Conservation (phyloP, 1,140 invertebrate genomes). For the Drosophila kohkoa region DNA sequence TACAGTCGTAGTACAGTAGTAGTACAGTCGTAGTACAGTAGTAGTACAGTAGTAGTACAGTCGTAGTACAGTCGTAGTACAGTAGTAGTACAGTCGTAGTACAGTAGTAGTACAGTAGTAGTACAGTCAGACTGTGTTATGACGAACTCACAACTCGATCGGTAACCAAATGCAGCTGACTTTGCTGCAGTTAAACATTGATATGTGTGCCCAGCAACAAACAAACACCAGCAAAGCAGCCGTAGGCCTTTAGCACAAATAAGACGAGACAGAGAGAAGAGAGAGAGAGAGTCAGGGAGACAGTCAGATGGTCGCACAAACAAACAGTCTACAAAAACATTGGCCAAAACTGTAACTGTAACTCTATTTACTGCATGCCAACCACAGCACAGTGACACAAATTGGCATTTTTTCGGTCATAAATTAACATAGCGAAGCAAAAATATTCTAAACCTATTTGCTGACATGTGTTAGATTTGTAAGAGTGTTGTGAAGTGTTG, state of each 20-base stretch:
- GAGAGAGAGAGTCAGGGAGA: not conserved
- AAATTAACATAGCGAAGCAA: not conserved
- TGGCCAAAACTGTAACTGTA: slow-evolving; percentile 44
- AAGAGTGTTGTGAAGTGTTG: too few relatives aligned
- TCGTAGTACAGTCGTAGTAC: too few relatives aligned
- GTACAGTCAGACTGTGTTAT: too few relatives aligned
- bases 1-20: too few relatives aligned
- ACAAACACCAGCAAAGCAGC: slow-evolving; percentile 48
- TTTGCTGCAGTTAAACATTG: slow-evolving; percentile 71
- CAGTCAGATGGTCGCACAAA: slow-evolving; percentile 47
- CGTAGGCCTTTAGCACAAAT: slow-evolving; percentile 43
- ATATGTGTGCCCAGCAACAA: slow-evolving; percentile 57
- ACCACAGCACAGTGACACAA: slow-evolving; percentile 5
- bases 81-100: too few relatives aligned
- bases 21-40: too few relatives aligned
- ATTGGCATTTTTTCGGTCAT: not conserved
- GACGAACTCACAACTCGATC: too few relatives aligned
- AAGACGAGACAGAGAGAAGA: not conserved
- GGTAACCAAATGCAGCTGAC: not conserved
- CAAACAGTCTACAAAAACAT: slow-evolving; percentile 37
- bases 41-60: too few relatives aligned
- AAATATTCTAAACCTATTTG: too few relatives aligned
- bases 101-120: too few relatives aligned
- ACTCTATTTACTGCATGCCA: slow-evolving; percentile 39
- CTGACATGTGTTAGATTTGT: too few relatives aligned